Percentiles rank a stretch among this genome's conserved stretches.
phyloP scores from a whole-genome alignment of 2,888 invertebrate genomes.

The Melanotus villosus region DNA sequence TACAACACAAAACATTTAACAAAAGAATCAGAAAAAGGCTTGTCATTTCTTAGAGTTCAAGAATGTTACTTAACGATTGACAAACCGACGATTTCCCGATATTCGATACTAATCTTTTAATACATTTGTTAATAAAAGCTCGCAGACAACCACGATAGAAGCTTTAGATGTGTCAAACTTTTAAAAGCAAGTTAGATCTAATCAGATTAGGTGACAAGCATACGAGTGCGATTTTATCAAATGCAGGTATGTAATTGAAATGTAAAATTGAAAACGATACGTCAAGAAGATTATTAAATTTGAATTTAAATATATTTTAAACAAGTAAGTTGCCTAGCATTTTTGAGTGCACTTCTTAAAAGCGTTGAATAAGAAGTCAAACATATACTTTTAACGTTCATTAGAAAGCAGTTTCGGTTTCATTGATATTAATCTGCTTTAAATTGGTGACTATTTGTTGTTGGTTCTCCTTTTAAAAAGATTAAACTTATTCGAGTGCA shows the following conservation, averaged over 20 bases:
- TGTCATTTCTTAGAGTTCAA: background rate
- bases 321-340: background rate
- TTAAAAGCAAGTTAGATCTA: background rate
- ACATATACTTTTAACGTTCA: constrained; percentile 22
- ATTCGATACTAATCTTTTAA: constrained; percentile 5
- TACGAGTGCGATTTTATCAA: constrained; percentile 9
- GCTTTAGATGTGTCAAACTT: constrained; percentile 6
- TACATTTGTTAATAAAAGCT: constrained; percentile 7
- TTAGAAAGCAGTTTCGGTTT: constrained; percentile 26
- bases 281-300: constrained; percentile 10
- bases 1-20: too few species aligned
- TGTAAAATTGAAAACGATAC: constrained; percentile 19
- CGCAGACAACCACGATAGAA: background rate
- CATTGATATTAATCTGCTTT: constrained; percentile 28
- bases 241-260: constrained; percentile 13
- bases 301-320: constrained; percentile 5
- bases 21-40: too few species aligned
- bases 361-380: background rate
- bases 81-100: background rate
- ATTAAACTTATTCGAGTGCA: constrained; percentile 20
- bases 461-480: constrained; percentile 20
- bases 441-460: constrained; percentile 24
- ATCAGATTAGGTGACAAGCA: constrained; percentile 16
- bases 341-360: constrained; percentile 3
- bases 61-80: background rate